Base-by-base conservation (phyloP, 2,113 vertebrate species). In the Poecilia latipinna region DNA sequence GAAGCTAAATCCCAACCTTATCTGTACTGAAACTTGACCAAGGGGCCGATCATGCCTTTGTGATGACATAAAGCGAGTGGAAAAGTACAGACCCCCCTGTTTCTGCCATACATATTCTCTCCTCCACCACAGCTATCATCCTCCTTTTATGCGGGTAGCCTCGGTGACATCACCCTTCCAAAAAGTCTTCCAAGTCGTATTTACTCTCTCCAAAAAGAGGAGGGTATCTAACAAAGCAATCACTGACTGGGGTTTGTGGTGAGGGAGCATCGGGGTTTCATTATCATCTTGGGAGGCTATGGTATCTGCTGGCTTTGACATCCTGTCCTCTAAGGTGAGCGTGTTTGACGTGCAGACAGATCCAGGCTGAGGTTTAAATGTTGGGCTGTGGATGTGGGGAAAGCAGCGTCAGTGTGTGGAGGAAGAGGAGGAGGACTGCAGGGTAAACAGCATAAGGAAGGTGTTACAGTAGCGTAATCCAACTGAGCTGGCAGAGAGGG, bases 371-470 rank as follows among this genome's bases (percentile, higher is more conserved):
- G 67, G 76, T 83, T 77, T 24, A 12, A 72, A 68, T 82, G 8
- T 84, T 87, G 79, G 72, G 68, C 69, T 65, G 72, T 4, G 72
- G 80, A 90, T 86, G 85, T 28, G 80, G 78, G 80, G 65, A 72
- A 71, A 68, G 10, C 24, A 31, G 7, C 26, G 80, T 26, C 70
- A 22, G 77, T 51, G 85, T 35, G 67, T 48, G 65, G 74, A 80
- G 39, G 13, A 17, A 73, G 39, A 54, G 73, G 35, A 29, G 65
- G 68, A 64, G 75, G 61, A 64, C 84, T 85, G 80, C 78, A 83
- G 89, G 75, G 74, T 89, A 93, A 93, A 92, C 91, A 91, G 80
- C 92, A 93, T 91, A 72, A 88, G 92, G 92, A 93, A 93, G 90
- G 92, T 91, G 92, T 93, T 92, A 93, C 91, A 76, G 92, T 91